Percentiles rank a stretch among this genome's conserved stretches.
Evolutionary conservation across 2,888 invertebrate species (phyloP).

Genomic region (Acleris sparsana): DNA sequence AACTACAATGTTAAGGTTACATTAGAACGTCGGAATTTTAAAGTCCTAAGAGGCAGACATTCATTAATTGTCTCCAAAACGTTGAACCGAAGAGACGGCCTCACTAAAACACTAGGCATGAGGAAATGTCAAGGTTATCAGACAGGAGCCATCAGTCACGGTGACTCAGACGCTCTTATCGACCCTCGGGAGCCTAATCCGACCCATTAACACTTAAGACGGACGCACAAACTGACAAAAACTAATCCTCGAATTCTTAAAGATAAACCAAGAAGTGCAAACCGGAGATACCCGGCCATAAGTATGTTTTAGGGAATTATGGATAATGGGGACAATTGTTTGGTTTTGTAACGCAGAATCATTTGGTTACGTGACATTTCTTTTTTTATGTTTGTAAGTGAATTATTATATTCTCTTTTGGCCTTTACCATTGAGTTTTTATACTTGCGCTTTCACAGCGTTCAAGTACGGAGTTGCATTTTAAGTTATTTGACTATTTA

Average conservation of each 20-base stretch:
- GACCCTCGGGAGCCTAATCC: conserved; percentile 62
- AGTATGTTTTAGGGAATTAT: conserved; percentile 20
- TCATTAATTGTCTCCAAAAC: neutral
- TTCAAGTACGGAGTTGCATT: no score
- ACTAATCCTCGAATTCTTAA: conserved; percentile 71
- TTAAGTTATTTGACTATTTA: no score
- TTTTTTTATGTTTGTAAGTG: conserved; percentile 5
- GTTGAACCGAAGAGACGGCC: conserved; percentile 9
- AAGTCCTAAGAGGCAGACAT: no score
- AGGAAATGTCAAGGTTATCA: conserved; percentile 56
- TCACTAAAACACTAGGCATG: conserved; percentile 20
- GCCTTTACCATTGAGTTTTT: no score
- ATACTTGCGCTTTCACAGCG: no score
- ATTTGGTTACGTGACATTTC: conserved; percentile 9
- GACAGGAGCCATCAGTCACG: conserved; percentile 71
- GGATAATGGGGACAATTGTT: conserved; percentile 25
- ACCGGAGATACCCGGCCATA: conserved; percentile 45
- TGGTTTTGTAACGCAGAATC: conserved; percentile 9
- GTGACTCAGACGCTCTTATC: conserved; percentile 71
- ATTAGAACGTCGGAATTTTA: no score
- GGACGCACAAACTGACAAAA: conserved; percentile 77
- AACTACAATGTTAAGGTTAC: no score
- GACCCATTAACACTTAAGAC: conserved; percentile 78
- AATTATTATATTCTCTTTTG: no score
- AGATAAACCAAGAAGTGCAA: conserved; percentile 59